Conservation (phyloP, 2,113 vertebrate genomes). For the Elaphurus davidianus region DNA sequence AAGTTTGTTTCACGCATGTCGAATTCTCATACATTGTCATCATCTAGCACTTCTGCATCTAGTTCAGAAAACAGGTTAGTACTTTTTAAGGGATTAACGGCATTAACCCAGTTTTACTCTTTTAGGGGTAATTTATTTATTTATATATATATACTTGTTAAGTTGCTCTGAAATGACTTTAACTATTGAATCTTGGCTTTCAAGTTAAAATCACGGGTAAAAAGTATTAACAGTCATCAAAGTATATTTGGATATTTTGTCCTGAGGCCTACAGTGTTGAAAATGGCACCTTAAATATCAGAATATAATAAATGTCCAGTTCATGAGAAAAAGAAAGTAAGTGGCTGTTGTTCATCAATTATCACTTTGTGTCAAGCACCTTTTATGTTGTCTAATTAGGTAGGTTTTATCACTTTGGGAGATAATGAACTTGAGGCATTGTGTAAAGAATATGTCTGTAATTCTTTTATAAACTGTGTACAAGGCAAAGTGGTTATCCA, state of each 20-base stretch:
- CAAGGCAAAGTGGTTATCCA: background rate
- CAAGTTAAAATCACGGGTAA: conserved; percentile 28
- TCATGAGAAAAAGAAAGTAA: background rate
- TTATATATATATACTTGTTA: background rate
- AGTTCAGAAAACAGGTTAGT: conserved; percentile 93
- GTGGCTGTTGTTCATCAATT: background rate
- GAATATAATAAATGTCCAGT: background rate
- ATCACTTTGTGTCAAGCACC: background rate
- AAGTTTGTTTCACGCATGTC: conserved; percentile 96
- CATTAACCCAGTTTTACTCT: conserved; percentile 44
- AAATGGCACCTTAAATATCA: background rate
- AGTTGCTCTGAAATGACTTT: conserved; percentile 60
- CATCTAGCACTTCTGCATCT: conserved; percentile 90
- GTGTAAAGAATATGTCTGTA: background rate
- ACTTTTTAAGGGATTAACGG: conserved; percentile 73
- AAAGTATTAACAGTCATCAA: background rate
- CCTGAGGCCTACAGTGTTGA: background rate
- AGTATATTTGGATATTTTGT: background rate
- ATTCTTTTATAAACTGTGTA: background rate
- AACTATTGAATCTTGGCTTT: conserved; percentile 46
- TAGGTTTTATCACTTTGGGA: background rate
- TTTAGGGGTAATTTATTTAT: conserved; percentile 20
- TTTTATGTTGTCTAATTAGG: background rate
- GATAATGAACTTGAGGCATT: background rate
- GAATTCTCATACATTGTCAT: conserved; percentile 90